Evolutionary conservation across 1,140 invertebrate genomes (phyloP).

Genomic region (Proales similis): DNA sequence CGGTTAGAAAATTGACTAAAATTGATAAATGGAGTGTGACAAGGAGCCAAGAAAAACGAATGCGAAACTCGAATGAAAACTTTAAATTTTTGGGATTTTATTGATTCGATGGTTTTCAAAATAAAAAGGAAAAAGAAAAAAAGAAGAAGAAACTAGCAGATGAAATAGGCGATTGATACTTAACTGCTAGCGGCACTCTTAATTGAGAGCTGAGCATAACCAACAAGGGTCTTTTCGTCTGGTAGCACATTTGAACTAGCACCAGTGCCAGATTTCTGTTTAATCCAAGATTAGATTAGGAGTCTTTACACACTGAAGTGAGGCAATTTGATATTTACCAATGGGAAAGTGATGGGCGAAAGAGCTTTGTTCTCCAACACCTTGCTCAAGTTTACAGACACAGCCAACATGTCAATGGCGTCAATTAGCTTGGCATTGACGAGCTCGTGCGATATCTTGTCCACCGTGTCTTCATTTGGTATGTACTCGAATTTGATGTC

Average conservation of each 20-base stretch:
- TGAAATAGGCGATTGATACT: too few species aligned
- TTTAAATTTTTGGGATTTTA: too few species aligned
- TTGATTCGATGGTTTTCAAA: too few species aligned
- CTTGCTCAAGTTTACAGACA: slow-evolving; percentile 29
- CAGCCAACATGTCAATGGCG: slow-evolving; percentile 28
- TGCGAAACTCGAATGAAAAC: too few species aligned
- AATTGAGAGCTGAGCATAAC: slow-evolving; percentile 90
- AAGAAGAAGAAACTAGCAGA: too few species aligned
- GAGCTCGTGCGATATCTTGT: slow-evolving; percentile 23
- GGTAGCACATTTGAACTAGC: slow-evolving; percentile 71
- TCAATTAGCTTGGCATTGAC: slow-evolving; percentile 36
- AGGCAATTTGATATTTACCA: background rate
- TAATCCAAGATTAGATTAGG: background rate
- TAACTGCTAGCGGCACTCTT: slow-evolving; percentile 39
- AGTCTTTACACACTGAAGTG: background rate
- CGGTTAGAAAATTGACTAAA: too few species aligned
- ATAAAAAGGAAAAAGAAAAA: too few species aligned
- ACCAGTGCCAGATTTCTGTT: slow-evolving; percentile 56
- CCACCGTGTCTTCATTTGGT: slow-evolving; percentile 16
- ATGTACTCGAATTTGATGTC: slow-evolving; percentile 38
- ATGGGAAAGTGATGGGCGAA: slow-evolving; percentile 16
- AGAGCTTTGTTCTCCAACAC: slow-evolving; percentile 5
- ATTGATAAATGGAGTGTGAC: too few species aligned
- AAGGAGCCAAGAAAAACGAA: too few species aligned
- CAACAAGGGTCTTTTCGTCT: slow-evolving; percentile 85